Evolutionary conservation across 2,888 invertebrate genomes (phyloP).

Genomic region (Andrena bicolor): DNA sequence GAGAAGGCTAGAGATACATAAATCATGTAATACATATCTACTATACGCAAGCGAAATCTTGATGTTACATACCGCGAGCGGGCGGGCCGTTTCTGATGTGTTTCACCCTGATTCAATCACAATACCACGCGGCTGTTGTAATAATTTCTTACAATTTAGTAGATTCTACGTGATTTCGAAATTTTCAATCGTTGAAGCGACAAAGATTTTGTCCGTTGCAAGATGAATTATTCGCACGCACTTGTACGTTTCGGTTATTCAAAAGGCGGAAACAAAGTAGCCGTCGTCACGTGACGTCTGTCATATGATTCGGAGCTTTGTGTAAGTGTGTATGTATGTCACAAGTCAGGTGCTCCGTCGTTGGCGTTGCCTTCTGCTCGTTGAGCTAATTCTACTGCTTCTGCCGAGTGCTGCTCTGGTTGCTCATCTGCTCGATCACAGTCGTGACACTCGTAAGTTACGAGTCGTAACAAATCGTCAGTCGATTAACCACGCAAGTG

Average conservation of each 20-base stretch:
- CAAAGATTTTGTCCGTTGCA: neutral
- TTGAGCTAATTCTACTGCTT: neutral
- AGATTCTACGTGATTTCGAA: too few species aligned
- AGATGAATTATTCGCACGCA: neutral
- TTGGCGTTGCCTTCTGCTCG: slow-evolving; percentile 70
- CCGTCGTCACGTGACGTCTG: slow-evolving; percentile 65
- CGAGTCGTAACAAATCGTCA: neutral
- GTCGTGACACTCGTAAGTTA: too few species aligned
- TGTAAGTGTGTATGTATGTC: too few species aligned
- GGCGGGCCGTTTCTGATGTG: slow-evolving; percentile 27
- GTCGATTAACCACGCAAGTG: slow-evolving; percentile 24
- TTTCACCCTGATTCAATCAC: slow-evolving; percentile 14
- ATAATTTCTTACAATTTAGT: neutral
- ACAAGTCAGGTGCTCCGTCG: slow-evolving; percentile 76
- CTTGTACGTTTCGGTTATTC: slow-evolving; percentile 34
- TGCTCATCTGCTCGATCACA: slow-evolving; percentile 38
- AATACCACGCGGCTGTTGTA: slow-evolving; percentile 23
- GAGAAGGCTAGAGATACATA: too few species aligned
- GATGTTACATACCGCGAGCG: too few species aligned
- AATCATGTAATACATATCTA: too few species aligned
- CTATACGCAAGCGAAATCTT: too few species aligned
- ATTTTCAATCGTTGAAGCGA: neutral
- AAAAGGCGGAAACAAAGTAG: slow-evolving; percentile 63
- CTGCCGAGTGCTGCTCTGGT: too few species aligned
- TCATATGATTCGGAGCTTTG: slow-evolving; percentile 73